Base-by-base conservation (phyloP, 2,113 vertebrate species). In the Sander lucioperca region DNA sequence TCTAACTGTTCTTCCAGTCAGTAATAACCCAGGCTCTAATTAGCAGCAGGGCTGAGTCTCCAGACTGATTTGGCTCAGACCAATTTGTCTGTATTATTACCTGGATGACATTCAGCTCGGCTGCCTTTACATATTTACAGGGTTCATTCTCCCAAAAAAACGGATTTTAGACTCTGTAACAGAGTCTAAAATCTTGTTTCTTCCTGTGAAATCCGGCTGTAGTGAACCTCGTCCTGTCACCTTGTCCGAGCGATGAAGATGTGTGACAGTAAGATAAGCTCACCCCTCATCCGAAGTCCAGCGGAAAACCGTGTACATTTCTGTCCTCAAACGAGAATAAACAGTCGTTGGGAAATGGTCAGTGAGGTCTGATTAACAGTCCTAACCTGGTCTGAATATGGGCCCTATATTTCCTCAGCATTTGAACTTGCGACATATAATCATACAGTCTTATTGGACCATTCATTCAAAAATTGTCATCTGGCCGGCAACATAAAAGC, bases 391-490 rank as follows among this genome's bases (percentile, higher is more conserved):
- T 80, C 53, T 75, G 82, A 84, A 79, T 87, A 86, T 87, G 58
- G 75, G 47, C 74, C 19, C 57, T 54, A 71, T 91, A 87, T 81
- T 89, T 92, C 68, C 74, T 72, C 63, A 3, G 65, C 58, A 82
- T 87, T 81, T 87, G 68, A 86, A 75, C 83, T 54, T 14, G 25
- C 14, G 23, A 81, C 88, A 76, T 39, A 74, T 80, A 76, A 88
- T 90, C 83, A 75, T 78, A 47, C 56, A 56, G 71, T 68, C 91
- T 93, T 93, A 93, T 94, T 93, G 82, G 79, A 86, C 51, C 91
- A 90, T 87, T 91, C 86, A 91, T 89, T 93, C 85, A 92, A 71
- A 77, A 61, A 76, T 86, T 92, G 93, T 92, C 89, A 82, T 51
- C 50, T 10, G 48, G 68, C 64, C 72, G 23, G 79, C 51, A 54